Percentiles rank a stretch among this genome's conserved stretches.
Conservation (phyloP, 2,113 vertebrate genomes). For the Paradoxurus hermaphroditus region DNA sequence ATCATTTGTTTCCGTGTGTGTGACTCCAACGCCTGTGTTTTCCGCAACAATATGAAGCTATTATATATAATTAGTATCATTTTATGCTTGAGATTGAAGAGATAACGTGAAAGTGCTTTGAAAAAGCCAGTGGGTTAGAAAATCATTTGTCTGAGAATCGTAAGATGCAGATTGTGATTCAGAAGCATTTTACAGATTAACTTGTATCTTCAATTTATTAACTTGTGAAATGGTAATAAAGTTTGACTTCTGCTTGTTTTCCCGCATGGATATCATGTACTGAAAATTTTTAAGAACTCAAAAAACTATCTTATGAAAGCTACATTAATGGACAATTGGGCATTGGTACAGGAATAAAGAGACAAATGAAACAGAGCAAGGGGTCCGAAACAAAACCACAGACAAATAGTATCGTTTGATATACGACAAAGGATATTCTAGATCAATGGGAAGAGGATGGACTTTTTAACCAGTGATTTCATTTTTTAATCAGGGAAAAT, state of each 20-base stretch:
- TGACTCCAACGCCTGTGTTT: not conserved
- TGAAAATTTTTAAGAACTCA: constrained; percentile 24
- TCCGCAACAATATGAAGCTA: not conserved
- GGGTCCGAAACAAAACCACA: not conserved
- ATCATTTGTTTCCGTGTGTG: not conserved
- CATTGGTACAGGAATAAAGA: not conserved
- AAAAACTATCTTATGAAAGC: not conserved
- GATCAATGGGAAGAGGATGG: not conserved
- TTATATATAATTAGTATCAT: not conserved
- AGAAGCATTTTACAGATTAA: constrained; percentile 38
- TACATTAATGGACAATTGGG: not conserved
- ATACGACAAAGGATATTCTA: not conserved
- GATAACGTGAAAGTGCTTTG: constrained; percentile 17
- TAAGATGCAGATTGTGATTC: constrained; percentile 4
- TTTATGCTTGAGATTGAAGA: not conserved
- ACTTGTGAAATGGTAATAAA: constrained; percentile 38
- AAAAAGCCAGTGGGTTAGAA: constrained; percentile 35
- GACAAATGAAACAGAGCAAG: not conserved
- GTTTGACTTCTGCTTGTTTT: constrained; percentile 50
- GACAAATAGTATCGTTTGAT: not conserved
- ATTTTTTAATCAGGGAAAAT: not conserved
- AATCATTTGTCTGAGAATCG: not conserved
- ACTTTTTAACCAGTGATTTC: not conserved
- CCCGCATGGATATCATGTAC: not conserved
- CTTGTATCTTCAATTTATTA: constrained; percentile 26